Conservation (phyloP, 2,888 invertebrate genomes). For the Eurytoma adleriae region DNA sequence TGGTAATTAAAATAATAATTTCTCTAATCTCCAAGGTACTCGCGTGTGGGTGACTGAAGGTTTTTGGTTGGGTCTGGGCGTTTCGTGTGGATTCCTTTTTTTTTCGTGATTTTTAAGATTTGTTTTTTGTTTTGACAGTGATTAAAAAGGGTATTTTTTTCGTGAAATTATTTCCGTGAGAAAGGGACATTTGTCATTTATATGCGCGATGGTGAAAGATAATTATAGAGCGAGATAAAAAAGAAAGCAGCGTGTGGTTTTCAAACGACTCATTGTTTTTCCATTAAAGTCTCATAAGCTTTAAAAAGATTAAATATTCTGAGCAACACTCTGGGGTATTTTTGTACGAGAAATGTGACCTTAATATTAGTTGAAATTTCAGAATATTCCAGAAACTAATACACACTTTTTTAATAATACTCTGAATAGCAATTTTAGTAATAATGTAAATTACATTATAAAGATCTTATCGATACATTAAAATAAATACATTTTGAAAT, state of each 20-base stretch:
- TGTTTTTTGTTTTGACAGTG: neutral
- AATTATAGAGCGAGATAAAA: neutral
- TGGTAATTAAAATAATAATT: constrained; percentile 57
- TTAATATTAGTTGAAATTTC: constrained; percentile 31
- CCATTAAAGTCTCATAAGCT: constrained; percentile 34
- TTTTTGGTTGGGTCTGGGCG: neutral
- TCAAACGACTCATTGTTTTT: constrained; percentile 11
- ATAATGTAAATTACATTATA: too few species aligned
- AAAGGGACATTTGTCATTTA: neutral
- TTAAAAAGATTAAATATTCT: constrained; percentile 20
- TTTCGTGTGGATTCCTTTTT: neutral
- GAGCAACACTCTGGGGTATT: neutral
- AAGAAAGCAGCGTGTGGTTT: neutral
- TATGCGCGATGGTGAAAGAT: neutral
- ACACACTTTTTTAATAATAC: too few species aligned
- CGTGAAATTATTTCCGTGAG: neutral
- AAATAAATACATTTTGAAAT: too few species aligned
- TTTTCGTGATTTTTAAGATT: neutral
- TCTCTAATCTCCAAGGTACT: constrained; percentile 33
- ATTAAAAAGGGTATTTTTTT: constrained; percentile 2
- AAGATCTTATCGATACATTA: too few species aligned
- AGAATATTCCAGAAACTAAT: neutral
- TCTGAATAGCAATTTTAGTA: too few species aligned
- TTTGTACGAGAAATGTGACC: neutral
- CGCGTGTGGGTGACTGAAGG: constrained; percentile 19